Percentiles rank a stretch among this genome's conserved stretches.
Evolutionary conservation across 2,113 vertebrate species (phyloP).

Genomic region (Epinephelus moara): DNA sequence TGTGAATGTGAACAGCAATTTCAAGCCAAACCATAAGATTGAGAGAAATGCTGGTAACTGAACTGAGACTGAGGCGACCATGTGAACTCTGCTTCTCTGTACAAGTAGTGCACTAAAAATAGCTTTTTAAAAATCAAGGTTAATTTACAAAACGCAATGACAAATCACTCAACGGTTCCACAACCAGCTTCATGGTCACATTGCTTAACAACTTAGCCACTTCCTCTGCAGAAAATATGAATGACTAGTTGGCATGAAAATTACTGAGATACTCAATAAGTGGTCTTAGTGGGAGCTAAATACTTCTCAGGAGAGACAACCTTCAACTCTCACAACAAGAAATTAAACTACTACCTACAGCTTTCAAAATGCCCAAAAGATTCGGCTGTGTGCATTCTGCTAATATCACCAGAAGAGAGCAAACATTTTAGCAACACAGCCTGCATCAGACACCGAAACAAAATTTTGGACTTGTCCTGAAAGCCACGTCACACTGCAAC

Average conservation of each 20-base stretch:
- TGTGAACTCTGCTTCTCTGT: neutral
- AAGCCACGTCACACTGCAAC: neutral
- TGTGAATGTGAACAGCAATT: neutral
- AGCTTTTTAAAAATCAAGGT: neutral
- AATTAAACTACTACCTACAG: neutral
- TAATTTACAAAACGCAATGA: neutral
- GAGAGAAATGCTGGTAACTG: neutral
- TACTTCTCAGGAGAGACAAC: neutral
- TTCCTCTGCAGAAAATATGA: constrained; percentile 22
- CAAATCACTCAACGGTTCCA: constrained; percentile 20
- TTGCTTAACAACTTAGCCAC: constrained; percentile 13
- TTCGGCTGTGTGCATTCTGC: neutral
- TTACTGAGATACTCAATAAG: neutral
- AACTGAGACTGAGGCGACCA: neutral
- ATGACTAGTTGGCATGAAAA: neutral
- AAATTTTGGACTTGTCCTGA: neutral
- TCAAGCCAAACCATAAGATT: neutral
- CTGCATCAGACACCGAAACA: neutral
- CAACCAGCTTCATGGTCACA: constrained; percentile 2
- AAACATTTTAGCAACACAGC: neutral
- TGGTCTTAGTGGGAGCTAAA: neutral
- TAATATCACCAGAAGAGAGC: neutral
- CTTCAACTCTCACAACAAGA: neutral
- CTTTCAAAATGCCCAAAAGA: neutral
- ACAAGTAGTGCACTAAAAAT: neutral